phyloP scores from a whole-genome alignment of 2,113 vertebrate genomes.

The Greenwoodochromis staneri region DNA sequence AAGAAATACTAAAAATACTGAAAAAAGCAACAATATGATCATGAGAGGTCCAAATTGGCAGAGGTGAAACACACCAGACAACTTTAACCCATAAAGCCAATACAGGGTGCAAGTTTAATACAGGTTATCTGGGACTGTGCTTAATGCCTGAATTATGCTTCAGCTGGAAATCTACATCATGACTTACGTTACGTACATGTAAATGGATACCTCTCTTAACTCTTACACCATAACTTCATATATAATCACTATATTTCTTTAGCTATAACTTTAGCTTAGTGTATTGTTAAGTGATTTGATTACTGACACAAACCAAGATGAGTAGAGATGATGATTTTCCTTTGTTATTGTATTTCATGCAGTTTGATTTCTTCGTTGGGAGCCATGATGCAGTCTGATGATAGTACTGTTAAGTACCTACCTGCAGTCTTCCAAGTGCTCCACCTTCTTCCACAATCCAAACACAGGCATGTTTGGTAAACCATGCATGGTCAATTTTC shows the following conservation, averaged over 20 bases:
- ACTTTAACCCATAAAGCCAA: neutral
- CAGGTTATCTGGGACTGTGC: neutral
- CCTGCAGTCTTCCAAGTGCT: neutral
- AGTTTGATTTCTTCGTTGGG: neutral
- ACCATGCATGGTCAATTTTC: neutral
- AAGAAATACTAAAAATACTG: neutral
- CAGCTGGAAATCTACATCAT: neutral
- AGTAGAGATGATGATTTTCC: neutral
- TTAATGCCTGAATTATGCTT: neutral
- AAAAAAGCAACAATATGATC: neutral
- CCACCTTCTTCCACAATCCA: neutral
- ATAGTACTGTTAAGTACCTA: neutral
- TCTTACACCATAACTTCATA: neutral
- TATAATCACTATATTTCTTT: neutral
- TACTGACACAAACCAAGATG: neutral
- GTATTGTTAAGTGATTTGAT: neutral
- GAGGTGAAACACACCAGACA: neutral
- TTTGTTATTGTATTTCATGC: neutral
- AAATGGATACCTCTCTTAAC: fast-evolving
- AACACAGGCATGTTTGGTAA: neutral
- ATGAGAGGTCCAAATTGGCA: neutral
- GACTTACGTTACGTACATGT: neutral
- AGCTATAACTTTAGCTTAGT: neutral
- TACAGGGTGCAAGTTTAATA: neutral
- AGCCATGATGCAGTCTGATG: neutral